Base-by-base conservation (phyloP, 2,888 invertebrate genomes). In the Caenorhabditis sinica region DNA sequence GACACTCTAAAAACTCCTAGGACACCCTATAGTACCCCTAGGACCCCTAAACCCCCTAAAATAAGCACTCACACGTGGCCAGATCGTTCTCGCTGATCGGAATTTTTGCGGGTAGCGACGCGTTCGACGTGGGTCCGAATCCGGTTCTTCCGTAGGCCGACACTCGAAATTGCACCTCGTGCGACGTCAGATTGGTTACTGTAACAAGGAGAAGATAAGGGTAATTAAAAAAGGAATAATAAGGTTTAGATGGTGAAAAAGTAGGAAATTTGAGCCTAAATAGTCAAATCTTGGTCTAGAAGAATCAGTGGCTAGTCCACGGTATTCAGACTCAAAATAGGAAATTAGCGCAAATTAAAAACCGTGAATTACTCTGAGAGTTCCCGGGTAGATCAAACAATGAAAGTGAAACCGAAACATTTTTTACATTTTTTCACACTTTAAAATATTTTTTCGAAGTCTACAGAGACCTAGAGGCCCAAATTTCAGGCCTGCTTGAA, bases 101-200 rank as follows among this genome's bases (percentile, higher is more conserved):
- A 72, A 92, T 88, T 49, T 87, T 86, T 65, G 92, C 89, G 49
- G 91, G 90, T 11, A 89, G 69, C 1, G 90, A 90, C 40, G 89
- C 87, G 45, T 83, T 84, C 17, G 92, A 93, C 9, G 92, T 87
- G 8, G 89, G 82, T 25, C 93, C 93, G 86, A 92, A 92, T 30
- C 92, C 92, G 72, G 88, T 88, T 56, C 89, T 69, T 65, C 92
- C 90, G 66, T 91, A 92, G 8, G 93, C 93, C 30, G 91, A 88
- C 30, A 93, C 92, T 11, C 93, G 91, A 79, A 93, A 93, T 68
- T 92, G 91, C 45, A 91, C 83, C 58, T 87, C 87, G 53, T 81
- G 74, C n/a, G 85, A 83, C 17, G 86, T 87, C 61, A 88, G 69
- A 68, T 87, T 88, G 15, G 88, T 88, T 17, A 88, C 88, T 88